Evolutionary conservation across 1,140 invertebrate species (phyloP).

Genomic region (Pomacea maculata): DNA sequence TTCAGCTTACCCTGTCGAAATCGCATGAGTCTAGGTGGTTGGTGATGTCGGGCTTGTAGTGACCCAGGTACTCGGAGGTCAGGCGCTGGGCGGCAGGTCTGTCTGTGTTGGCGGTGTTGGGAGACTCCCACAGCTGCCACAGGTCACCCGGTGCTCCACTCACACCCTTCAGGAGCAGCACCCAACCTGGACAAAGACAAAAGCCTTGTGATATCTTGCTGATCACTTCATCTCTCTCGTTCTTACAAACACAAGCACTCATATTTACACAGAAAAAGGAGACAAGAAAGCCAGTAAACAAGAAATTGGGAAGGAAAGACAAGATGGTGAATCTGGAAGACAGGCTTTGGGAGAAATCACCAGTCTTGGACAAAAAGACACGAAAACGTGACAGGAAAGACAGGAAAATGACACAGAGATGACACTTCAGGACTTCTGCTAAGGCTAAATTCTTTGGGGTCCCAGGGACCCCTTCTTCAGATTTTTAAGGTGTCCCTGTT

Average conservation of each 20-base stretch:
- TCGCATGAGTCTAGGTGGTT: conserved; percentile 46
- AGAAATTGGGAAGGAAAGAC: too few species aligned
- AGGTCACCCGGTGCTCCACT: conserved; percentile 48
- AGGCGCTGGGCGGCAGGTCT: conserved; percentile 47
- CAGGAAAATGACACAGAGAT: too few species aligned
- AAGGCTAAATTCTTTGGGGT: too few species aligned
- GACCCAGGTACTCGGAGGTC: conserved; percentile 36
- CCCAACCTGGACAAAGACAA: conserved; percentile 36
- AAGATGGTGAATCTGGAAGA: too few species aligned
- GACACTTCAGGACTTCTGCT: too few species aligned
- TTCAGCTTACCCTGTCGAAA: conserved; percentile 42
- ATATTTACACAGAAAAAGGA: neutral
- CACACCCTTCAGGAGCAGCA: conserved; percentile 53
- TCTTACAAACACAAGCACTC: conserved; percentile 1
- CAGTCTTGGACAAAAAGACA: too few species aligned
- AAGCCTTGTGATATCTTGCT: conserved; percentile 34
- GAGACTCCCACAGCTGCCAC: conserved; percentile 41
- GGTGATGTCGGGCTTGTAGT: conserved; percentile 49
- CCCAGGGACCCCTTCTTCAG: too few species aligned
- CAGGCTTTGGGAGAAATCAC: too few species aligned
- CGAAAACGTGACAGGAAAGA: too few species aligned
- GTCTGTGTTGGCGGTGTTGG: conserved; percentile 37
- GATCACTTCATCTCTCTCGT: neutral
- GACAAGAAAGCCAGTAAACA: too few species aligned
- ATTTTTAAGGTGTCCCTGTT: too few species aligned